Evolutionary conservation across 35 echinoderm and acorn worm genomes (phyloP), one percentile per base, ranked within the genome.

Genomic region (Anneissia japonica): DNA sequence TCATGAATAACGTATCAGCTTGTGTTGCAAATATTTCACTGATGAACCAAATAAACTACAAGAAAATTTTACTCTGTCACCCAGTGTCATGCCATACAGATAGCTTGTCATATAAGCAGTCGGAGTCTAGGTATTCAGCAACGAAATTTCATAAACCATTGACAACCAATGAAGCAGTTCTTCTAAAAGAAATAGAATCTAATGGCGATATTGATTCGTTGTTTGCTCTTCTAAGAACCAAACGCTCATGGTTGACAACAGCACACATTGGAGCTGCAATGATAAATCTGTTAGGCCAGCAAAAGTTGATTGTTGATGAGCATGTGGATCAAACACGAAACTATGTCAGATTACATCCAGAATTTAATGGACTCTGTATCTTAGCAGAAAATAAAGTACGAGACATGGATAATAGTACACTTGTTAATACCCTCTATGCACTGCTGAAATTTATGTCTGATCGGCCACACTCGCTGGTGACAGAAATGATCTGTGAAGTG

Each of bases 381-480:
- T 74, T 95, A 26, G 93, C 89, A 32, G 93, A 95, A 74, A 95
- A 91, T 41, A 84, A 90, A 72, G 76, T 88, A 11, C 36, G 80
- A 21, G 40, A 86, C 19, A 86, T 95, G 43, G 75, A 89, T 36
- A 82, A 91, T 55, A 82, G 73, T 16, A 17, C 85, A 13, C 64
- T 95, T 3, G 72, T 90, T 21, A 84, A 95, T 77, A 77, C 84
- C 5, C 46, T 95, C 31, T 91, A 95, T 41, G 90, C 84, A 40
- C 40, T 90, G 38, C 23, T 91, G 17, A 91, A 91, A 46, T 51
- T 93, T 40, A 51, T 95, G 0, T 85, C 73, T 1, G 75, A 90
- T 37, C 38, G 35, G 31, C 73, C 64, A 5, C 84, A 92, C 74
- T 83, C 84, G 5, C 74, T 92, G 34, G 73, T 97, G 9, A 16